A percentile compares a stretch with the other conserved stretches of the same genome.
These are phyloP conservation scores for Dione juno DNA, from an alignment of 2,888 invertebrate genomes.

Conservation along the genomic window DNA sequence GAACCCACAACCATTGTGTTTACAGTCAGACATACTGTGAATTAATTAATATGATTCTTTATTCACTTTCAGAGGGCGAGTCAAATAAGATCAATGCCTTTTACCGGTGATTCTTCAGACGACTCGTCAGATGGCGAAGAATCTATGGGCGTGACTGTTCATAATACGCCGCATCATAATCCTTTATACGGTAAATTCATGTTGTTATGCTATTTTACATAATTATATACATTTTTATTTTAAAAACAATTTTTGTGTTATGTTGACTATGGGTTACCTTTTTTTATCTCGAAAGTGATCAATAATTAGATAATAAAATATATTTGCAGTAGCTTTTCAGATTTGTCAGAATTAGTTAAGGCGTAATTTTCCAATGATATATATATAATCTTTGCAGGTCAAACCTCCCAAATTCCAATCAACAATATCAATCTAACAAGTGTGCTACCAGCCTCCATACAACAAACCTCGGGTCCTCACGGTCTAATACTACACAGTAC, in stretches of 20 bases:
- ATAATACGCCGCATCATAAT: constrained; percentile 78
- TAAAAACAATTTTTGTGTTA: neutral
- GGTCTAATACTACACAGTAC: constrained; percentile 64
- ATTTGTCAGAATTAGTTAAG: too few species aligned
- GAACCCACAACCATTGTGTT: too few species aligned
- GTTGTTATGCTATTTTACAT: neutral
- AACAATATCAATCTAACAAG: constrained; percentile 73
- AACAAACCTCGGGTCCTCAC: constrained; percentile 63
- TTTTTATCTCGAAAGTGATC: too few species aligned
- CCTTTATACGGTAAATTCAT: constrained; percentile 61
- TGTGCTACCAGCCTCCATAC: constrained; percentile 65
- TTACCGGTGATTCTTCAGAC: constrained; percentile 96
- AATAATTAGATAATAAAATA: too few species aligned
- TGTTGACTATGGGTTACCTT: too few species aligned
- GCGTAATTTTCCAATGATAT: too few species aligned
- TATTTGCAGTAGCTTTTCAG: too few species aligned
- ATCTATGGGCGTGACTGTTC: constrained; percentile 81
- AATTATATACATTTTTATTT: too few species aligned
- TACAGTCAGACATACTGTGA: too few species aligned
- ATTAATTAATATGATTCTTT: neutral
- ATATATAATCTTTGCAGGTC: constrained; percentile 51
- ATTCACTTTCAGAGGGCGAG: constrained; percentile 88
- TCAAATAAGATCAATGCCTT: constrained; percentile 97
- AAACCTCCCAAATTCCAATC: constrained; percentile 65
- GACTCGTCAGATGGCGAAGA: constrained; percentile 97